Evolutionary conservation across 2,797 vertebrate species (phyloP), one percentile per base, ranked within the genome.

Genomic region (Coregonus sp.): DNA sequence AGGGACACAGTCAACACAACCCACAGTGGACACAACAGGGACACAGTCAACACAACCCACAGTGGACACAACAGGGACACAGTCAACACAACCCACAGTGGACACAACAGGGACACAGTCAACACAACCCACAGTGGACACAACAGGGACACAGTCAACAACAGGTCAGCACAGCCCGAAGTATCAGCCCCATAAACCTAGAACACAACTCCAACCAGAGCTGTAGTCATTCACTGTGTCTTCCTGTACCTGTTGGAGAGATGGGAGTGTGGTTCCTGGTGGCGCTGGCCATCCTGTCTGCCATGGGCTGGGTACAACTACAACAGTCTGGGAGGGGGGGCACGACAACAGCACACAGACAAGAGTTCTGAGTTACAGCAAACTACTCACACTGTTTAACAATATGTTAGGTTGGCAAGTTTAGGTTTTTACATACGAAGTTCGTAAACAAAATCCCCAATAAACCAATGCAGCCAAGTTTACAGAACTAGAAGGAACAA

Each of bases 201-300:
- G 40, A 47, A 47, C 40, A 47, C 40, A 47, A 47, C 40, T 47
- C 7, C 40, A 47, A 2, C 9, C 40, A 47, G 40, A 47, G 40
- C 40, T 47, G 40, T 11, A 11, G 40, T 47, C 40, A 47, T 47
- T 47, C 65, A 67, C 15, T 2, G 14, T 4, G 72, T 51, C 25
- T 51, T 5, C 3, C 20, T 86, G 88, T 93, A 97, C 97, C 96
- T 91, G 95, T 91, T 78, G 94, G 93, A 82, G 91, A 91, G 4
- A 92, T 86, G 84, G 92, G 91, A 52, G 91, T 78, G 81, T 88
- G 85, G 73, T 88, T 91, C 69, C 87, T 79, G 83, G 90, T 89
- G 1, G 90, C 84, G 81, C 89, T 94, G 83, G 89, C 86, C 3
- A 92, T 94, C 86, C 84, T 88, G 78, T 95, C 93, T 70, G 92